Percentiles rank a stretch among this genome's conserved stretches.
phyloP scores from a whole-genome alignment of 2,113 vertebrate genomes.

The Rhinopomastus cyanomelas region DNA sequence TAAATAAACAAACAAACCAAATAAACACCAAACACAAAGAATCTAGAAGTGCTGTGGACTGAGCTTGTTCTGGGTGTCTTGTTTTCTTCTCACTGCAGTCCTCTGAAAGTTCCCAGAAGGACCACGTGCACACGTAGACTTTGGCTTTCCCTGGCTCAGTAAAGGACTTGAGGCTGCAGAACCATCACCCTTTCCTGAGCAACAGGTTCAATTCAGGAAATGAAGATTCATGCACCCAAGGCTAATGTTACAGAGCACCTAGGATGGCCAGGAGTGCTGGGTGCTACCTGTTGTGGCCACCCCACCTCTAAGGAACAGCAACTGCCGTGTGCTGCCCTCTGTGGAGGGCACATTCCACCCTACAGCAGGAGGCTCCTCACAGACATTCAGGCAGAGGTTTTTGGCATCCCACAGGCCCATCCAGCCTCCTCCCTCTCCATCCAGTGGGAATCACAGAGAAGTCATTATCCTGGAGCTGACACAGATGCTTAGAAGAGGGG shows the following conservation, averaged over 20 bases:
- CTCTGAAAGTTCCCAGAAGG: background rate
- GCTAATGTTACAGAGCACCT: background rate
- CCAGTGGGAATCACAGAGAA: slow-evolving; percentile 57
- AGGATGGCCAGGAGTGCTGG: rapidly evolving
- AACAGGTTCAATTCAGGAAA: background rate
- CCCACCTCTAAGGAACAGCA: background rate
- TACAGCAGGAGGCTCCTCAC: slow-evolving; percentile 9
- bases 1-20: background rate
- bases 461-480: slow-evolving; percentile 45
- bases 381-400: background rate
- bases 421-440: slow-evolving; percentile 36
- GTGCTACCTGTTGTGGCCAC: background rate
- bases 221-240: background rate
- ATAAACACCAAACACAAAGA: rapidly evolving
- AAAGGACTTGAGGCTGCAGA: background rate
- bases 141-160: background rate
- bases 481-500: background rate
- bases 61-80: background rate
- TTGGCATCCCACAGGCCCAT: background rate
- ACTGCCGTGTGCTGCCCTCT: background rate
- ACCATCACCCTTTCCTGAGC: background rate
- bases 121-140: rapidly evolving
- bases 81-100: background rate
- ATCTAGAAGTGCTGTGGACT: background rate
- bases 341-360: background rate